Percentiles rank a stretch among this genome's conserved stretches.
phyloP scores from a whole-genome alignment of 1,140 invertebrate genomes.

The Drosophila prosaltans region DNA sequence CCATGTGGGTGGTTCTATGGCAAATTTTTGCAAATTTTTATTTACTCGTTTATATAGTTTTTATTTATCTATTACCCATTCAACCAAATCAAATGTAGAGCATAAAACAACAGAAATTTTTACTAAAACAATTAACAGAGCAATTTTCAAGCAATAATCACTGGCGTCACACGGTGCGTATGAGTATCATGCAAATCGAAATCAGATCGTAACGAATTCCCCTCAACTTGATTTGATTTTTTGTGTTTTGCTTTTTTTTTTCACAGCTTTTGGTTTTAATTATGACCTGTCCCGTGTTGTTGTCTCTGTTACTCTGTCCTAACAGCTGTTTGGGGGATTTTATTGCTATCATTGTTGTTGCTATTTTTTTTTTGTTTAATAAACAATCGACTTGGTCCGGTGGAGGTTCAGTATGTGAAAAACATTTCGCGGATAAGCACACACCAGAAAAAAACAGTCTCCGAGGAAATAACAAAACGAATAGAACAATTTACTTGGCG shows the following conservation, averaged over 20 bases:
- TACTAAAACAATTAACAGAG: conserved; percentile 51
- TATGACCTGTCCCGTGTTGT: conserved; percentile 59
- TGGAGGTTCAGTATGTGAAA: conserved; percentile 62
- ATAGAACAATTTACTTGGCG: neutral
- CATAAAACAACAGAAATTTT: neutral
- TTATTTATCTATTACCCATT: too few relatives aligned
- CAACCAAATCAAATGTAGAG: neutral
- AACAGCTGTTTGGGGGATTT: conserved; percentile 45
- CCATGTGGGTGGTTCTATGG: too few relatives aligned
- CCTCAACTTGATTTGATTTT: conserved; percentile 19
- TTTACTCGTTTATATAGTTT: too few relatives aligned
- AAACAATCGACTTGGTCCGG: conserved; percentile 49
- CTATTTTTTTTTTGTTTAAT: conserved; percentile 73
- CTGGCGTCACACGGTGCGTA: conserved; percentile 45
- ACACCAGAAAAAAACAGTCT: conserved; percentile 25
- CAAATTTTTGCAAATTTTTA: too few relatives aligned
- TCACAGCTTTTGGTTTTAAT: conserved; percentile 55
- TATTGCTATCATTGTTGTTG: conserved; percentile 11
- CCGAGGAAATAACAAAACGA: conserved; percentile 23
- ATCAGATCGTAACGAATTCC: conserved; percentile 76
- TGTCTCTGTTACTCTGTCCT: neutral
- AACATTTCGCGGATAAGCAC: conserved; percentile 71
- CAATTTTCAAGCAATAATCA: conserved; percentile 33
- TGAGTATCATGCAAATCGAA: conserved; percentile 75
- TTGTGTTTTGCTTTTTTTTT: conserved; percentile 20